Evolutionary conservation across 1,140 invertebrate species (phyloP).

Genomic region (Caenorhabditis elegans): WBcel235 BX284606.5:12592001-12592500

Average conservation of each 20-base stretch:
- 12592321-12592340: background rate
- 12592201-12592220: background rate
- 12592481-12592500: no score
- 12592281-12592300: constrained; percentile 25
- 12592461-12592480: no score
- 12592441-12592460: no score
- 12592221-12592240: background rate
- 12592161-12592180: background rate
- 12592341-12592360: constrained; percentile 21
- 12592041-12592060: no score
- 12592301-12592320: constrained; percentile 12
- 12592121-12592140: background rate
- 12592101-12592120: background rate
- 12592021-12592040: background rate
- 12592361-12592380: background rate
- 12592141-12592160: background rate
- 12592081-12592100: background rate
- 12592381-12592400: no score
- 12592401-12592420: no score
- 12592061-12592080: background rate
- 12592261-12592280: constrained; percentile 26
- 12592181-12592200: constrained; percentile 16
- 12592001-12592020: background rate
- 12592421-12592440: no score
- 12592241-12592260: background rate